phyloP scores from a whole-genome alignment of 2,113 vertebrate species.

The Salminus brasiliensis region DNA sequence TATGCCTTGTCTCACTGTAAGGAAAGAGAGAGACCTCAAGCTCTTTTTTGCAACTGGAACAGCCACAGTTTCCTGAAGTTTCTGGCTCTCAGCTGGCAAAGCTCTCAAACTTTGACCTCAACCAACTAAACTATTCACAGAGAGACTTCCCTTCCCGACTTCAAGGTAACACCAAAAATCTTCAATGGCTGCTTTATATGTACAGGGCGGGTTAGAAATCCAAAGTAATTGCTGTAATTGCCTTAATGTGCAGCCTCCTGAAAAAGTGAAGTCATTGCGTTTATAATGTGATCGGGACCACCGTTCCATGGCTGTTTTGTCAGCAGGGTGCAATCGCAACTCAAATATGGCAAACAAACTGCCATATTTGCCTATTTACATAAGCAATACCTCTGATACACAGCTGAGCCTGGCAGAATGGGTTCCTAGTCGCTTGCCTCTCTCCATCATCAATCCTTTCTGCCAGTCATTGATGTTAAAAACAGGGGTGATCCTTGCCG shows the following conservation, averaged over 20 bases:
- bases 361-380: conserved; percentile 50
- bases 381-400: conserved; percentile 42
- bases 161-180: background rate
- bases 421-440: conserved; percentile 4
- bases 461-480: conserved; percentile 43
- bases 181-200: background rate
- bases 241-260: background rate
- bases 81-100: background rate
- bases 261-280: background rate
- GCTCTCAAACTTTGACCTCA: conserved; percentile 3
- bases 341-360: conserved; percentile 57
- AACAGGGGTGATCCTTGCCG: conserved; percentile 45
- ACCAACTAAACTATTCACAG: background rate
- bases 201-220: background rate
- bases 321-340: conserved; percentile 34
- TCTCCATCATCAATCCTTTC: too few relatives aligned
- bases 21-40: background rate
- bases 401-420: background rate
- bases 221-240: background rate
- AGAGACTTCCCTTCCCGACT: background rate
- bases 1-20: background rate
- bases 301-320: background rate
- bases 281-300: background rate
- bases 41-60: background rate
- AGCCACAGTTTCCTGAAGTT: background rate